Conservation (phyloP, 2,113 vertebrate species). For the Chaenocephalus aceratus region DNA sequence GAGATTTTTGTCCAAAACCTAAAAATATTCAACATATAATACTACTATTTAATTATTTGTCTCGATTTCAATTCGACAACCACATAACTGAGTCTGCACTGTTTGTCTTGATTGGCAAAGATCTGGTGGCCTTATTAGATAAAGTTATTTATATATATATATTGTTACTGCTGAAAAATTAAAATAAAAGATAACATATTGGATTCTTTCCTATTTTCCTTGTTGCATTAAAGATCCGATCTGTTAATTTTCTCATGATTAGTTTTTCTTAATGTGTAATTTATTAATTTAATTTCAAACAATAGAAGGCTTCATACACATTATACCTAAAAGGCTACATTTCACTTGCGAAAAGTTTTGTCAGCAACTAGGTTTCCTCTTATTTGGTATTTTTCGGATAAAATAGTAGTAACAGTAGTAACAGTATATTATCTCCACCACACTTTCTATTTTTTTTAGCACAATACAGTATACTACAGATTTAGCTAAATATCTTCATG, state of each 20-base stretch:
- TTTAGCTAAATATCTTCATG: neutral
- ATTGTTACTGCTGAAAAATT: too few relatives aligned
- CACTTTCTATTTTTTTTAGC: neutral
- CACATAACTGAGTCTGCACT: neutral
- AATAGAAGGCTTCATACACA: neutral
- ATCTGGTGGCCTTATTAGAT: neutral
- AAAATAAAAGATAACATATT: neutral
- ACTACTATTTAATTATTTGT: too few relatives aligned
- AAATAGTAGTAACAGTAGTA: too few relatives aligned
- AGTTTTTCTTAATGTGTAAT: neutral
- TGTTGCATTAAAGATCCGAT: neutral
- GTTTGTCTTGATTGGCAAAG: neutral
- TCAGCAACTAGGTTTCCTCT: neutral
- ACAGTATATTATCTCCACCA: neutral
- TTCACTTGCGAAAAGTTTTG: neutral
- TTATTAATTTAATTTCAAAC: neutral
- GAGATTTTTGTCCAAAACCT: neutral
- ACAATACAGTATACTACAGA: too few relatives aligned
- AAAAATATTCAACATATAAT: neutral
- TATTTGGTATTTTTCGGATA: neutral
- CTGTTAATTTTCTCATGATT: neutral
- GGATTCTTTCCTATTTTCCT: neutral
- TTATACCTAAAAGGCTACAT: neutral
- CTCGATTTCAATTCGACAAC: neutral
- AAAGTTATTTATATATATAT: neutral